Base-by-base conservation (phyloP, 2,797 vertebrate species). In the Cyprinella venusta region DNA sequence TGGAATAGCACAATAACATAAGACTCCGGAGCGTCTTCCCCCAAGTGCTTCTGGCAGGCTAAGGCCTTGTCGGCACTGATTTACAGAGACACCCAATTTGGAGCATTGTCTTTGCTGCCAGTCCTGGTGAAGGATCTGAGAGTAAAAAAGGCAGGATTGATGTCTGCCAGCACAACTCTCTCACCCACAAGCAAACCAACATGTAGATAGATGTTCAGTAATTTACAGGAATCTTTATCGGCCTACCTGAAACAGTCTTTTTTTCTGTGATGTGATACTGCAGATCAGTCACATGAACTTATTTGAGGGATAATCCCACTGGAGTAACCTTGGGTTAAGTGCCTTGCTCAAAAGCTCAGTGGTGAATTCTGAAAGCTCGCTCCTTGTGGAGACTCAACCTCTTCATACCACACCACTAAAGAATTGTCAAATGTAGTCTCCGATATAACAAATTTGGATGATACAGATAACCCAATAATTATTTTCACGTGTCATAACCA, bases 11-110 rank as follows among this genome's bases (percentile, higher is more conserved):
- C 52, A 70, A 52, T 78, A 52, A 83, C 65, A 71, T 78, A 78
- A 70, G 65, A 83, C 40, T 78, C 67, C 1, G 21, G 63, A 76
- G 38, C 18, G 38, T 81, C 84, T 87, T 67, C 82, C 64, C 80
- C 26, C 87, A 40, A 85, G 64, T 86, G 85, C 81, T 85, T 86
- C 81, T 88, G 82, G 84, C 83, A 77, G 81, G 82, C 80, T 71
- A 74, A 68, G 84, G 80, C 85, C 48, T 72, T 83, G 78, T 76
- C 88, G 76, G 81, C 88, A 64, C 8, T 79, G 82, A 91, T 89
- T 92, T 88, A 87, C 87, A 80, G 85, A 87, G 88, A 90, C 89
- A 90, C 86, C 76, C 86, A 90, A 86, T 92, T 91, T 90, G 86
- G 86, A 85, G 84, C 89, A 90, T 91, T 82, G 81, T 79, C 84